Conservation (phyloP, 2,888 invertebrate genomes). For the Leptarthrus brevirostris region DNA sequence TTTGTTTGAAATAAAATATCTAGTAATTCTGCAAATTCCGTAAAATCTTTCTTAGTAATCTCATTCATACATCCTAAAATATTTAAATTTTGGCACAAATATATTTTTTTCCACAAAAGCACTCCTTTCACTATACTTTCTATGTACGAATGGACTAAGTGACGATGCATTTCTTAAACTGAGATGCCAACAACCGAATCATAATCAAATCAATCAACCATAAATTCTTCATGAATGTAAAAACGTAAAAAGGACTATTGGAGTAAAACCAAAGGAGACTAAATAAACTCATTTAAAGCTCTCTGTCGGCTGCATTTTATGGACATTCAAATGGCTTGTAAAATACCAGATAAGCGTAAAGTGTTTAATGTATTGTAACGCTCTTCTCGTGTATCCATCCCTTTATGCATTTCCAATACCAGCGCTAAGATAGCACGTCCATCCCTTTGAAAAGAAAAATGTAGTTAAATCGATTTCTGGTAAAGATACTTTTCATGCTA, state of each 20-base stretch:
- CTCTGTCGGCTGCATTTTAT: slow-evolving; percentile 31
- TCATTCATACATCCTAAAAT: no score
- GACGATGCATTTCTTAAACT: no score
- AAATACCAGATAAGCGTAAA: slow-evolving; percentile 44
- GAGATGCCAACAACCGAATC: background rate
- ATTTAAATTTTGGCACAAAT: no score
- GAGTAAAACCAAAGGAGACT: slow-evolving; percentile 3
- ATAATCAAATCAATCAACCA: background rate
- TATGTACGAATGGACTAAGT: no score
- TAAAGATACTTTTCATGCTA: slow-evolving; percentile 34
- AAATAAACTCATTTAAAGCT: slow-evolving; percentile 25
- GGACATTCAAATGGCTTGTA: slow-evolving; percentile 47
- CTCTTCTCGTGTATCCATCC: background rate
- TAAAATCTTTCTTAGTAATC: no score
- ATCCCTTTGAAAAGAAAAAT: slow-evolving; percentile 11
- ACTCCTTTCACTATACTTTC: no score
- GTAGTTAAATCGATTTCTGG: slow-evolving; percentile 29
- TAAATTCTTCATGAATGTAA: background rate
- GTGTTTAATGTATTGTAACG: slow-evolving; percentile 46
- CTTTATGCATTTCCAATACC: slow-evolving; percentile 18
- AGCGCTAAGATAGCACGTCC: slow-evolving; percentile 9
- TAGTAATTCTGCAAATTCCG: no score
- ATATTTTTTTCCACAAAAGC: no score
- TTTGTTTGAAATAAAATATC: no score
- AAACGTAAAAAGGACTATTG: background rate